Evolutionary conservation across 1,140 invertebrate genomes (phyloP), one percentile per base, ranked within the genome.

Genomic region (Hetaerina americana): DNA sequence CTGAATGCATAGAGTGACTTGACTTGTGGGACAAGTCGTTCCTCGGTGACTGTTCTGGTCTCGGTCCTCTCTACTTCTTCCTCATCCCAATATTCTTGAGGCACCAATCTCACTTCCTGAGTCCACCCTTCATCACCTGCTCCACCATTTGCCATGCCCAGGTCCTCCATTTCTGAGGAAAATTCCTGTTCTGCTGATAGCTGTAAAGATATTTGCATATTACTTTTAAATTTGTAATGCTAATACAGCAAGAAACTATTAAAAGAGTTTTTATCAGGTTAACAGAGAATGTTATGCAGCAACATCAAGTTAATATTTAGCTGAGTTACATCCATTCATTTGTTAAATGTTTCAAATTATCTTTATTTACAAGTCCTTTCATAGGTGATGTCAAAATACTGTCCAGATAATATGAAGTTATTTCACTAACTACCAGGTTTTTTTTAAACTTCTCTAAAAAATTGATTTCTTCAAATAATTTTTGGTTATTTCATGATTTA

Each of bases 21-120:
- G 22, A 97, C 93, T 84, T 98, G 96, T 0, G 95, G 94, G 10
- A 98, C 88, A 72, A 90, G 84, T 71, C 91, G 84, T 75, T 95
- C 92, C 80, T 98, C 95, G 0, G 91, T 87, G 0, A 96, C 90
- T 5, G 90, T 92, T 75, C 89, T 85, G 70, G 92, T 87, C 76
- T 96, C 93, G 22, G 95, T 84, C 72, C 90, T 85, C 78, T 96
- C 93, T 0, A 93, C 87, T 1, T 91, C 87, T 80, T 96, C 93
- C 76, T 97, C 95, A 73, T 95, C 94, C 88, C 89, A 93, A 66
- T 93, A 90, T 75, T 97, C 94, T 68, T 92, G 90, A 0, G 94
- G 94, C 22, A 96, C 89, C 68, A 95, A 84, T 5, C 89, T 83
- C 0, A 89, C 87, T 78, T 92, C 90, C 75, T 89, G n/a, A 10